Evolutionary conservation across 2,888 invertebrate genomes (phyloP).

Genomic region (Alentia gelatinosa): DNA sequence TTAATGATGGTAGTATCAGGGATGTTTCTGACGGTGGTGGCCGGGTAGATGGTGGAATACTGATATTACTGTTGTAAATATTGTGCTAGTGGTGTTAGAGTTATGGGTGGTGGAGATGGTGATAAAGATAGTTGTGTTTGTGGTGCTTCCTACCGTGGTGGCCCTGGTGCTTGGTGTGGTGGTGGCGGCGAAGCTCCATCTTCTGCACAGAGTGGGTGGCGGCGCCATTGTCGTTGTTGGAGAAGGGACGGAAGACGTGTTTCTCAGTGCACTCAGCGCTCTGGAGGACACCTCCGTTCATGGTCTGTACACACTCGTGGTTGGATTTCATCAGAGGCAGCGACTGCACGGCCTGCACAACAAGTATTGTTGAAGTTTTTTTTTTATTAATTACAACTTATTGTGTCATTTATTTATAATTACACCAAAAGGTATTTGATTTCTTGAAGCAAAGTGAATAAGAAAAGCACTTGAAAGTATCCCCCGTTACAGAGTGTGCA

Average conservation of each 20-base stretch:
- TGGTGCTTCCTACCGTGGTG: constrained; percentile 15
- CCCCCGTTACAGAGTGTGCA: too few relatives aligned
- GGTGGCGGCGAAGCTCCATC: constrained; percentile 66
- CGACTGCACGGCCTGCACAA: constrained; percentile 70
- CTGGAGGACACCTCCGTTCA: constrained; percentile 85
- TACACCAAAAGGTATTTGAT: not conserved
- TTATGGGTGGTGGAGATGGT: too few relatives aligned
- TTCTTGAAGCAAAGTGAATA: too few relatives aligned
- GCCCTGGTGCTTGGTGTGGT: not conserved
- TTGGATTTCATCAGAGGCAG: constrained; percentile 80
- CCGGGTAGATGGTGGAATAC: too few relatives aligned
- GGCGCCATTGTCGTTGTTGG: constrained; percentile 44
- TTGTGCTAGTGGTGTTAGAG: too few relatives aligned
- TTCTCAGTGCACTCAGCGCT: constrained; percentile 86
- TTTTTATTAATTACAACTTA: not conserved
- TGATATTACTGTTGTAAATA: too few relatives aligned
- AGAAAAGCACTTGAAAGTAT: too few relatives aligned
- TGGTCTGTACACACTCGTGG: constrained; percentile 85
- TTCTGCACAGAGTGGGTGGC: constrained; percentile 79
- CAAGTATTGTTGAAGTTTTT: not conserved
- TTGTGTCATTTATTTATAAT: not conserved
- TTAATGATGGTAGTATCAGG: too few relatives aligned
- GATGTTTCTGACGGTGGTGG: too few relatives aligned
- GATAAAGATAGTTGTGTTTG: too few relatives aligned
- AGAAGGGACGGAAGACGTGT: constrained; percentile 88